Percentiles rank a stretch among this genome's conserved stretches.
These are phyloP conservation scores for Colistium nudipinnis DNA, from an alignment of 2,113 vertebrate species.

Conservation along the genomic window DNA sequence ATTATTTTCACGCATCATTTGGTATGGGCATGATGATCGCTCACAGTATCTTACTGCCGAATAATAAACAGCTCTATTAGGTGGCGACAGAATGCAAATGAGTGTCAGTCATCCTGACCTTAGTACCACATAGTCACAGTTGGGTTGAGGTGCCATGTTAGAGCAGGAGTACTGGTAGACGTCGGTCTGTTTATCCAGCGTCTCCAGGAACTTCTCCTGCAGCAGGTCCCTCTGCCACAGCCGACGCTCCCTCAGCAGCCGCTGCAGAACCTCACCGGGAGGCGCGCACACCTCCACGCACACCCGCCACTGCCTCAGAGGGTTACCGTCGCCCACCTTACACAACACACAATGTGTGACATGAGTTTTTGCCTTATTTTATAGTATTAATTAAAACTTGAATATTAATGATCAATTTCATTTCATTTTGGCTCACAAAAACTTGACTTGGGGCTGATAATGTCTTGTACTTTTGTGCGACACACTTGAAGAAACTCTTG, in stretches of 20 bases:
- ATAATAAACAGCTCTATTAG: neutral
- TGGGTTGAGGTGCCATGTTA: constrained; percentile 92
- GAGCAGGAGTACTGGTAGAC: constrained; percentile 91
- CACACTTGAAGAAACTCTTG: no score
- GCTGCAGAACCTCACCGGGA: constrained; percentile 89
- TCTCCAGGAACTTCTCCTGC: constrained; percentile 92
- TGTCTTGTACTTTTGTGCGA: no score
- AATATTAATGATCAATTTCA: neutral
- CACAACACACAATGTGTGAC: constrained; percentile 6
- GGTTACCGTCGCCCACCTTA: constrained; percentile 93
- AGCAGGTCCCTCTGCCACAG: constrained; percentile 92
- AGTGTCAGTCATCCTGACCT: constrained; percentile 81
- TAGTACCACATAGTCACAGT: constrained; percentile 93
- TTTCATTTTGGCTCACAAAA: no score
- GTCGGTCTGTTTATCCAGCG: constrained; percentile 91
- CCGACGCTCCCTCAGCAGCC: constrained; percentile 91
- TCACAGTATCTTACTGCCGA: neutral
- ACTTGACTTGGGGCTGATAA: no score
- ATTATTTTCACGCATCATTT: neutral
- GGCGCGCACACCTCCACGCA: constrained; percentile 89
- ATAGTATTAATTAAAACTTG: neutral
- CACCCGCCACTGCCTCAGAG: constrained; percentile 91
- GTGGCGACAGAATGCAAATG: no score
- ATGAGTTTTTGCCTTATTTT: no score
- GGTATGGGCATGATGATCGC: neutral